Percentiles rank a stretch among this genome's conserved stretches.
Conservation (phyloP, 2,797 vertebrate species). For the Myotis findleyi region DNA sequence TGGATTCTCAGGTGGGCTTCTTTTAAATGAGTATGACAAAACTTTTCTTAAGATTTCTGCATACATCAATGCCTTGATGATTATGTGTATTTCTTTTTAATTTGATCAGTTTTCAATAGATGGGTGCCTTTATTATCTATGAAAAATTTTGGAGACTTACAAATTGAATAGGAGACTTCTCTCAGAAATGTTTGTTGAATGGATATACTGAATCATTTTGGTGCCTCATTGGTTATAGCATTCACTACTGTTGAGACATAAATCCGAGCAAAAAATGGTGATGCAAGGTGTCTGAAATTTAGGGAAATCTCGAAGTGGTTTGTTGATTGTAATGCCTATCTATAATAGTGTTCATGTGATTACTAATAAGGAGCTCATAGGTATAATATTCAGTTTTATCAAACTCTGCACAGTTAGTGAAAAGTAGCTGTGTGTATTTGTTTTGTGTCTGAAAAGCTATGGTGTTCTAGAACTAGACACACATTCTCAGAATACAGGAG, state of each 20-base stretch:
- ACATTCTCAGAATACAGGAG: not conserved
- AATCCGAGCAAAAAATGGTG: not conserved
- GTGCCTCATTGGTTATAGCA: not conserved
- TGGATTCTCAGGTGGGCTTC: not conserved
- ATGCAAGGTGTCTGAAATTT: not conserved
- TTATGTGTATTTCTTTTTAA: not conserved
- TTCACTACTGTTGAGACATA: not conserved
- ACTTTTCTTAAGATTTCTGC: not conserved
- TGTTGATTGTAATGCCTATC: not conserved
- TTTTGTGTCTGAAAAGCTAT: not conserved
- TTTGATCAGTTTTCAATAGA: not conserved
- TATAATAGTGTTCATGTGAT: not conserved
- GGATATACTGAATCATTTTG: not conserved
- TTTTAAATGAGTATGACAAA: conserved; percentile 7
- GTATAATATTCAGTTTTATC: not conserved
- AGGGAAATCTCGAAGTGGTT: not conserved
- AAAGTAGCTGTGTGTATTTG: not conserved
- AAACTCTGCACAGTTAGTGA: not conserved
- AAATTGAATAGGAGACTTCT: not conserved
- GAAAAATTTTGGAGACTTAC: not conserved
- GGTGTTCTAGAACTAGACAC: not conserved
- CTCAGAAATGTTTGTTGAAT: not conserved
- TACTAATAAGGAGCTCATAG: not conserved
- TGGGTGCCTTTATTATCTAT: not conserved
- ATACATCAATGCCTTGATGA: not conserved